phyloP scores from a whole-genome alignment of 2,888 invertebrate species.

The Coelogynopora nodosa region DNA sequence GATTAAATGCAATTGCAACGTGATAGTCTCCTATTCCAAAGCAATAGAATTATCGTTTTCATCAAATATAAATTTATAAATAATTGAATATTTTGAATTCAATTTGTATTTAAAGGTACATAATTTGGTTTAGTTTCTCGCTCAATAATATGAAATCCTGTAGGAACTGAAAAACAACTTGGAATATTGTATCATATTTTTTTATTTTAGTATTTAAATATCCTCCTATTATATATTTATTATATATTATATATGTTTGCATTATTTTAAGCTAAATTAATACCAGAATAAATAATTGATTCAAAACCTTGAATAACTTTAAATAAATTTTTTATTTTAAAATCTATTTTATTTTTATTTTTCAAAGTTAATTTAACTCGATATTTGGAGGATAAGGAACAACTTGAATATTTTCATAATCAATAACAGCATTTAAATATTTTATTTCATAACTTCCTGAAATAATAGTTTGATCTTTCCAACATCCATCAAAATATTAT shows the following conservation, averaged over 20 bases:
- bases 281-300: background rate
- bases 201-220: background rate
- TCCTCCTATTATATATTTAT: background rate
- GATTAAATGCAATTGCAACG: slow-evolving; percentile 47
- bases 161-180: slow-evolving; percentile 39
- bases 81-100: slow-evolving; percentile 40
- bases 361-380: background rate
- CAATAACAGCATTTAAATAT: background rate
- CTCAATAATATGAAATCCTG: slow-evolving; percentile 47
- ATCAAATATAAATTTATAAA: slow-evolving; percentile 46
- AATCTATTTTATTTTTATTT: background rate
- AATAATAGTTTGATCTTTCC: background rate
- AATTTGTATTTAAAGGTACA: slow-evolving; percentile 44
- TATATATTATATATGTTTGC: background rate
- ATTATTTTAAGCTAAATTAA: background rate
- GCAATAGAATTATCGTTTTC: slow-evolving; percentile 44
- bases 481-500: background rate
- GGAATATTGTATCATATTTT: background rate
- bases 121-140: slow-evolving; percentile 43
- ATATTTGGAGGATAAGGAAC: background rate
- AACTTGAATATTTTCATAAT: background rate
- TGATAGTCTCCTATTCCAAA: slow-evolving; percentile 43
- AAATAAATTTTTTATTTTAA: background rate
- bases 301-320: background rate
- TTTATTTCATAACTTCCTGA: background rate